Percentiles rank a stretch among this genome's conserved stretches.
Conservation (phyloP, 2,113 vertebrate genomes). For the Catagonus wagneri region DNA sequence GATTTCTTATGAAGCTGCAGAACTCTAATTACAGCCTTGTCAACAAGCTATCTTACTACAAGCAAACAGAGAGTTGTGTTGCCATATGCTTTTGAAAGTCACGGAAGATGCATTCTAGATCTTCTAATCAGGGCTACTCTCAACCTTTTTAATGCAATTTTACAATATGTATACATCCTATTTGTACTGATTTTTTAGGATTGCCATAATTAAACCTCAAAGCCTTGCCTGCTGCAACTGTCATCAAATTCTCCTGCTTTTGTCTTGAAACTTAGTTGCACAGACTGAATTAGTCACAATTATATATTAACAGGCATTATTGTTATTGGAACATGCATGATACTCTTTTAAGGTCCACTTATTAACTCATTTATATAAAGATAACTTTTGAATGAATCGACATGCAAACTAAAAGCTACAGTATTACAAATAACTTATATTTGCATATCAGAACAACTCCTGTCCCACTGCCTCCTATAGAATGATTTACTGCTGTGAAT, state of each 20-base stretch:
- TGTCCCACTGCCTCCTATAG: accelerated
- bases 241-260: not conserved
- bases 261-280: not conserved
- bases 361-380: not conserved
- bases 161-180: not conserved
- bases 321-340: not conserved
- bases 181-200: not conserved
- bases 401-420: not conserved
- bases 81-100: not conserved
- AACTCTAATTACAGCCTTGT: not conserved
- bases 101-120: not conserved
- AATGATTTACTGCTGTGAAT: not conserved
- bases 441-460: not conserved
- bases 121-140: not conserved
- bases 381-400: not conserved
- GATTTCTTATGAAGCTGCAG: not conserved
- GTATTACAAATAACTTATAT: not conserved
- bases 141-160: not conserved
- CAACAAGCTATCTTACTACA: not conserved
- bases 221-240: not conserved
- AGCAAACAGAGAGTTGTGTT: not conserved
- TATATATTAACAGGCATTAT: not conserved
- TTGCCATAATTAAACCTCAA: not conserved
- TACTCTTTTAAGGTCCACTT: not conserved
- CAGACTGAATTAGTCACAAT: not conserved